Base-by-base conservation (phyloP, 64 coral and sea anemone genomes). In the Acropora tenuis region DNA sequence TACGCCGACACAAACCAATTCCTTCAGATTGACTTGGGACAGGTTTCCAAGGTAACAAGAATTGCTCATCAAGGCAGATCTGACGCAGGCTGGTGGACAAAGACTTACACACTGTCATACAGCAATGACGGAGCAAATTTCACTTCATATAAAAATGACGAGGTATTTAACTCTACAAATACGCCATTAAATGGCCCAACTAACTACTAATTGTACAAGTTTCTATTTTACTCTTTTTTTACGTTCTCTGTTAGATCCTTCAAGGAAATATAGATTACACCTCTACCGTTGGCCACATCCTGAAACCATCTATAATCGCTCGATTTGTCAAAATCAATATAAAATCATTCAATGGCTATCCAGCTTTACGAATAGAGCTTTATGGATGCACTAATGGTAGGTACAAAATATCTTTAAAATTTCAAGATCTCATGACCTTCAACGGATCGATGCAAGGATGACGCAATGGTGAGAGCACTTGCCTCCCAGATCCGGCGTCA, bases 341-440 rank as follows among this genome's bases (percentile, higher is more conserved):
- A 0, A 84, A 78, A 41, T 63, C 87, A 42, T 90, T 61, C 43
- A 18, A 57, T 2, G 61, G 88, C 7, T 61, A 94, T 10, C 88
- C 88, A 6, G 46, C 72, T 10, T 50, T 94, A 55, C 83, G 92
- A 75, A 9, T 94, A 57, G 92, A 94, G 45, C 43, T 94, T 12
- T 94, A 90, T 90, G 92, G 92, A 78, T 94, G 92, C 40, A 75
- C 47, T 19, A 15, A 67, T 65, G 80, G 80, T 83, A 83, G 6
- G 80, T 41, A 1, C 10, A 12, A 68, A 30, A 30, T 30, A 30
- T 30, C 30, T 30, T 30, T 30, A 30, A 30, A 30, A 30, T 30
- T 30, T 30, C 30, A 30, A 30, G 30, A 30, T 30, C 30, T 30
- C 30, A 30, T 30, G 30, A 30, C 30, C 30, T 30, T 30, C 30